Evolutionary conservation across 2,888 invertebrate genomes (phyloP).

Genomic region (Eristalis pertinax): DNA sequence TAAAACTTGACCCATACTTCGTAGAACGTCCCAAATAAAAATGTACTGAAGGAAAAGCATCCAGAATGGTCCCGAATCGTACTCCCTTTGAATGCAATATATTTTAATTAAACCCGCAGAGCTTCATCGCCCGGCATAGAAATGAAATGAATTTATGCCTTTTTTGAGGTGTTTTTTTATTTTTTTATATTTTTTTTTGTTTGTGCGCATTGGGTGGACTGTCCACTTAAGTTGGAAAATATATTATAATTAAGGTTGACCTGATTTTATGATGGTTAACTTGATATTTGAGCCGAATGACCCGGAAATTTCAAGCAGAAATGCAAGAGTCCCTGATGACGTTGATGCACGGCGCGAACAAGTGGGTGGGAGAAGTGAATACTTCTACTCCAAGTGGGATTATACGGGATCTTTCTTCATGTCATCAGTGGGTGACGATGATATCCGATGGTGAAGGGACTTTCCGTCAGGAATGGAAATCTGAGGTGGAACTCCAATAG

Average conservation of each 20-base stretch:
- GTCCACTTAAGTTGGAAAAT: conserved; percentile 30
- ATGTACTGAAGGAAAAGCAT: conserved; percentile 13
- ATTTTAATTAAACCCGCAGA: conserved; percentile 49
- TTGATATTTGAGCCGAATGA: conserved; percentile 46
- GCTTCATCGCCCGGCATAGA: conserved; percentile 39
- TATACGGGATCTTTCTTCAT: too few relatives aligned
- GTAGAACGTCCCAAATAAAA: conserved; percentile 8
- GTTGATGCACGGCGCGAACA: neutral
- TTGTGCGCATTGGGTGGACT: conserved; percentile 6
- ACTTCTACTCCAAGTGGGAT: neutral
- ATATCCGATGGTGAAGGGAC: too few relatives aligned
- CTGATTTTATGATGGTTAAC: conserved; percentile 30
- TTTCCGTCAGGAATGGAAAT: too few relatives aligned
- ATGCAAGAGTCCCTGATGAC: neutral
- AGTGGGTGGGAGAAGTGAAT: neutral
- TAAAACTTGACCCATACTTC: conserved; percentile 55
- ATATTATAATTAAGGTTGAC: conserved; percentile 48
- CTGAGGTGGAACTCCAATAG: too few relatives aligned
- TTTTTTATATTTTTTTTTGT: neutral
- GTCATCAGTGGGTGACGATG: too few relatives aligned
- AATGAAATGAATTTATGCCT: conserved; percentile 21
- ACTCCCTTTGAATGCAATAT: conserved; percentile 44
- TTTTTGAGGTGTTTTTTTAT: neutral
- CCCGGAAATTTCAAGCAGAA: conserved; percentile 29
- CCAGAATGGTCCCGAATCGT: conserved; percentile 28